phyloP scores from a whole-genome alignment of 1,140 invertebrate species.

The Aphelenchoides besseyi region DNA sequence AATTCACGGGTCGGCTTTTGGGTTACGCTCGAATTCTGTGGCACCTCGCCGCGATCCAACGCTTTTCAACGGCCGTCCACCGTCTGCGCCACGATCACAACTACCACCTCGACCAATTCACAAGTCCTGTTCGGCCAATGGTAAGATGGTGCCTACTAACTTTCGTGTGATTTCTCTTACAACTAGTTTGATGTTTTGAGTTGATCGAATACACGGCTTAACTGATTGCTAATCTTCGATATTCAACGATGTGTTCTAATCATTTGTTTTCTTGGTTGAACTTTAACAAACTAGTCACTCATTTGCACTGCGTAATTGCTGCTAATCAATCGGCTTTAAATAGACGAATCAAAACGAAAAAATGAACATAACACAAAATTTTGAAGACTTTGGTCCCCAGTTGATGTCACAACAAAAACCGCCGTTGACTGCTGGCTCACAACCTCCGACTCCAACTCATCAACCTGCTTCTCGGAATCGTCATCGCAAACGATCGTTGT shows the following conservation, averaged over 20 bases:
- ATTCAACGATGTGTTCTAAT: too few relatives aligned
- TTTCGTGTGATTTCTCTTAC: too few relatives aligned
- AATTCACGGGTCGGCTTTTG: too few relatives aligned
- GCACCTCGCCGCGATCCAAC: background rate
- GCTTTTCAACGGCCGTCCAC: background rate
- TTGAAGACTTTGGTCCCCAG: background rate
- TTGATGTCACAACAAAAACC: background rate
- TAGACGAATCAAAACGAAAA: too few relatives aligned
- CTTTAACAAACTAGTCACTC: too few relatives aligned
- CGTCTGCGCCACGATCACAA: background rate
- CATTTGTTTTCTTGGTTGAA: too few relatives aligned
- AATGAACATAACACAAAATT: conserved; percentile 5
- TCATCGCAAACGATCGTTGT: conserved; percentile 51
- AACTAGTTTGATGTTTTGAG: too few relatives aligned
- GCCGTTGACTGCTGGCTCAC: conserved; percentile 3
- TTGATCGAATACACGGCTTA: too few relatives aligned
- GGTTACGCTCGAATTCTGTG: conserved; percentile 14
- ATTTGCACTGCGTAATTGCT: too few relatives aligned
- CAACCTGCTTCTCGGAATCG: conserved; percentile 7
- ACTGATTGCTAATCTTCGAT: too few relatives aligned
- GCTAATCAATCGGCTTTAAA: too few relatives aligned
- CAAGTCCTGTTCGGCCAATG: conserved; percentile 21
- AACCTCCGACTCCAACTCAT: conserved; percentile 10
- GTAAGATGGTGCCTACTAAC: conserved; percentile 9
- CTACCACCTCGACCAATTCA: conserved; percentile 1